Conservation (phyloP, 1,140 invertebrate species). For the Thaumatotibia leucotreta region DNA sequence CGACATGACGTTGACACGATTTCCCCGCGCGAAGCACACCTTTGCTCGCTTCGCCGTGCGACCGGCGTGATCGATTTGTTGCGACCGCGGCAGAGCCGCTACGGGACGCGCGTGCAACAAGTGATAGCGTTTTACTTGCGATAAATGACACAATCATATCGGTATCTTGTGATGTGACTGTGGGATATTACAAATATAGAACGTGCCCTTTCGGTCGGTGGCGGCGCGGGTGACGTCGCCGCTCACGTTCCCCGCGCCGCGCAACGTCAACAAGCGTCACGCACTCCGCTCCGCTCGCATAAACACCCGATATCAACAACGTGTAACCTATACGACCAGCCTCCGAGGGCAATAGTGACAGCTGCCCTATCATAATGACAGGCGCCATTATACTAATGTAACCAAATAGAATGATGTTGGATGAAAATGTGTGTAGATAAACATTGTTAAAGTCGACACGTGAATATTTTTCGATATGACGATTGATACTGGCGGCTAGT, state of each 20-base stretch:
- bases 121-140: slow-evolving; percentile 51
- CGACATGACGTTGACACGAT: slow-evolving; percentile 58
- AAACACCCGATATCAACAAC: slow-evolving; percentile 51
- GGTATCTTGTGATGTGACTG: slow-evolving; percentile 57
- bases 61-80: slow-evolving; percentile 49
- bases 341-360: slow-evolving; percentile 13
- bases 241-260: slow-evolving; percentile 68
- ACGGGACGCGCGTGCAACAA: slow-evolving; percentile 64
- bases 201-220: slow-evolving; percentile 60
- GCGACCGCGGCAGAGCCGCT: slow-evolving; percentile 34
- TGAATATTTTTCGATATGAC: slow-evolving; percentile 28
- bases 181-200: slow-evolving; percentile 66
- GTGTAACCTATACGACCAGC: slow-evolving; percentile 25
- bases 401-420: slow-evolving; percentile 1
- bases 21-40: slow-evolving; percentile 46
- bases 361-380: slow-evolving; percentile 13
- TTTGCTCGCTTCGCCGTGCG: slow-evolving; percentile 48
- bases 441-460: slow-evolving; percentile 16
- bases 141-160: slow-evolving; percentile 45
- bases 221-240: slow-evolving; percentile 69
- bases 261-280: slow-evolving; percentile 71
- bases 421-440: background rate
- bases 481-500: slow-evolving; percentile 26
- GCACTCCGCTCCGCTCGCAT: slow-evolving; percentile 34
- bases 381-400: background rate